Evolutionary conservation across 2,797 vertebrate species (phyloP), one percentile per base, ranked within the genome.

Genomic region (Delichon dasypus): DNA sequence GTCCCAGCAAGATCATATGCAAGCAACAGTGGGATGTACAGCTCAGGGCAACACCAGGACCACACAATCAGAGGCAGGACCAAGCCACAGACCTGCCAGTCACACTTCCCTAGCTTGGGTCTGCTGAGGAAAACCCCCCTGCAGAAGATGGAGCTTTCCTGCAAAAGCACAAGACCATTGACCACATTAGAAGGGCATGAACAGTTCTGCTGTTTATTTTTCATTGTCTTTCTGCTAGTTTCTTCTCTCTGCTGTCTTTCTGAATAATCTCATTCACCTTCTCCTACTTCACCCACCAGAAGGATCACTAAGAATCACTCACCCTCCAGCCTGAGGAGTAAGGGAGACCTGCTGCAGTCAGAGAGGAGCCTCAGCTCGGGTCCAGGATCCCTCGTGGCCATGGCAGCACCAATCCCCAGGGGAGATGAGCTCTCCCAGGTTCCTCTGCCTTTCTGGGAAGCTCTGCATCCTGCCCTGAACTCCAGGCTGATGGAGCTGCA

Each of bases 321-420:
- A 38, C 11, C 19, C 42, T 5, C 3, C 61, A 74, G 12, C 17
- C 19, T 22, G 26, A 16, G 32, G 47, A 53, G 42, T 8, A 25
- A 32, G 68, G 47, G 73, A 78, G 81, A 76, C 80, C 42, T 68
- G 61, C 36, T 50, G 44, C 38, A 57, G 38, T 4, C 44, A n/a
- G 38, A 21, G 34, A 70, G 40, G 34, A 72, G 30, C 3, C 2
- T n/a, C 38, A 42, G 26, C 36, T 44, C 5, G 5, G 64, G 10
- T 32, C 40, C 53, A 40, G 76, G 42, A 23, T 44, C 23, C 2
- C 0, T 3, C 10, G 27, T 53, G 83, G 79, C 73, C 38, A 4
- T 3, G 51, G 42, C 76, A 91, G 62, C 73, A 22, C 32, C 1
- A 13, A 45, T 15, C 15, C n/a, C 42, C 0, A 0, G 2, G 19